Percentiles rank a stretch among this genome's conserved stretches.
These are phyloP conservation scores for Sterna hirundo DNA, from an alignment of 2,113 vertebrate genomes.

Conservation along the genomic window DNA sequence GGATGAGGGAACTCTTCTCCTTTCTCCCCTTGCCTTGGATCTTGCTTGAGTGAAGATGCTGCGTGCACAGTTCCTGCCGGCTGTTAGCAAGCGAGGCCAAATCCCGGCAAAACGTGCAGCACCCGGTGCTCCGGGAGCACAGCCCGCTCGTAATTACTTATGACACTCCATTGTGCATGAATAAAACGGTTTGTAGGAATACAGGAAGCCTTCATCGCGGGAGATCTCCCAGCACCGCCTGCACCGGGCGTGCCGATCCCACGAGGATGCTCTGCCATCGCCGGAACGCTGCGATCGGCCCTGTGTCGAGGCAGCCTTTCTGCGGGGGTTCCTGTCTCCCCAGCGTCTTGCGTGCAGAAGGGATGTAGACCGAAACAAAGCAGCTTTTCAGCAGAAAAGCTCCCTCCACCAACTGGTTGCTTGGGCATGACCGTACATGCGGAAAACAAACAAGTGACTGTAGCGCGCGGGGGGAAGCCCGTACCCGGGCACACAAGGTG, in stretches of 20 bases:
- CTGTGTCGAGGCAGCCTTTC: not conserved
- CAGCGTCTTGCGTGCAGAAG: not conserved
- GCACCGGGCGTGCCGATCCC: accelerated
- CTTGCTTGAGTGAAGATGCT: not conserved
- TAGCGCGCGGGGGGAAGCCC: accelerated
- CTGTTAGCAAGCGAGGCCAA: not conserved
- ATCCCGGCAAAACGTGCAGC: not conserved
- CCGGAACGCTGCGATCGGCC: accelerated
- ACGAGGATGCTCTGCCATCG: accelerated
- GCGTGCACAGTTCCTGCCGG: accelerated
- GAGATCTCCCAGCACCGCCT: not conserved
- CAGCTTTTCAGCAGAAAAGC: not conserved
- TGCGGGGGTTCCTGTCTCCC: not conserved
- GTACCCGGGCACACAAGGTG: not conserved
- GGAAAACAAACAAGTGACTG: not conserved
- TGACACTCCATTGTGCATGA: not conserved
- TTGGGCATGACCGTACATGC: not conserved
- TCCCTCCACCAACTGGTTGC: not conserved
- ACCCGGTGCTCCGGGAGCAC: not conserved
- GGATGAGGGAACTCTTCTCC: not conserved
- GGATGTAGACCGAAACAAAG: accelerated
- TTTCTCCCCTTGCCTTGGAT: not conserved
- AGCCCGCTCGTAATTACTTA: not conserved
- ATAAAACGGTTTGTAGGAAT: not conserved
- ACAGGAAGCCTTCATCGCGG: not conserved